A percentile compares a stretch with the other conserved stretches of the same genome.
These are phyloP conservation scores for Megaceryle maxima DNA, from an alignment of 2,113 vertebrate species.

Conservation along the genomic window DNA sequence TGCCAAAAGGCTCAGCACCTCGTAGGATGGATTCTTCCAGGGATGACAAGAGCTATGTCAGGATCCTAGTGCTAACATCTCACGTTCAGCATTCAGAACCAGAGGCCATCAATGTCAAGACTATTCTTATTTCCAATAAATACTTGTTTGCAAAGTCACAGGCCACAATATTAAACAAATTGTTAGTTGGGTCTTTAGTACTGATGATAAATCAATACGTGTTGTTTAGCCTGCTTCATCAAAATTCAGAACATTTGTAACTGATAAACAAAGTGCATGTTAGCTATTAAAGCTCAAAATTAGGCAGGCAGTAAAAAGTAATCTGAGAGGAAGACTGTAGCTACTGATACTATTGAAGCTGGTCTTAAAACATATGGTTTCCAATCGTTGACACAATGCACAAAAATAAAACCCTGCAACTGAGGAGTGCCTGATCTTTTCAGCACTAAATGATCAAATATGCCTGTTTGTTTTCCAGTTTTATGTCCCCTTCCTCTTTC, in stretches of 20 bases:
- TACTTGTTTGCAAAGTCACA: neutral
- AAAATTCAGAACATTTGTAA: slow-evolving; percentile 65
- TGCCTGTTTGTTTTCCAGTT: slow-evolving; percentile 45
- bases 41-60: neutral
- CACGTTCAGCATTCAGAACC: neutral
- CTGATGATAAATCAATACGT: neutral
- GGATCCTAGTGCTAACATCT: neutral
- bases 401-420: slow-evolving; percentile 53
- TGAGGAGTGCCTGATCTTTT: slow-evolving; percentile 31
- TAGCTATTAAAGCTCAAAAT: slow-evolving; percentile 66
- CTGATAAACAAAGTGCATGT: slow-evolving; percentile 73
- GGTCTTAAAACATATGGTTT: slow-evolving; percentile 67
- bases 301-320: slow-evolving; percentile 69
- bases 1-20: neutral
- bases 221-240: slow-evolving; percentile 40
- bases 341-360: slow-evolving; percentile 71
- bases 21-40: neutral
- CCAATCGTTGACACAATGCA: slow-evolving; percentile 56
- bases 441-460: slow-evolving; percentile 51
- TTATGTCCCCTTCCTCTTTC: slow-evolving; percentile 42
- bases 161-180: neutral
- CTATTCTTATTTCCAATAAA: neutral
- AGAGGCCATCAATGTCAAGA: neutral
- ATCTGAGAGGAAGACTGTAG: slow-evolving; percentile 64
- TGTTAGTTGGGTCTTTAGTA: neutral